phyloP scores from a whole-genome alignment of 2,888 invertebrate genomes.

The Escarpia spicata region DNA sequence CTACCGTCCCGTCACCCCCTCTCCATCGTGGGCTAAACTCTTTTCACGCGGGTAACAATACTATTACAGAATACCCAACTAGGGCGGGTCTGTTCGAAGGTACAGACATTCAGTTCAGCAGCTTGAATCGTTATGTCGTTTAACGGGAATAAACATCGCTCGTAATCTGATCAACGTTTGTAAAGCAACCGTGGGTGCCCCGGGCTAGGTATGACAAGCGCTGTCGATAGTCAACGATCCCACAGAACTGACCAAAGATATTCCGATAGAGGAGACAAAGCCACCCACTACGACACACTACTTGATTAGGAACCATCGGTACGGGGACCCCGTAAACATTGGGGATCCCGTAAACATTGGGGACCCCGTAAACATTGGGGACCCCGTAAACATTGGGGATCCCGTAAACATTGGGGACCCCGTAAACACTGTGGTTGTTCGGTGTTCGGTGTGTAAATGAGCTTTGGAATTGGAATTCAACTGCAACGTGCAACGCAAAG shows the following conservation, averaged over 20 bases:
- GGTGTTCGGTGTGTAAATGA: background rate
- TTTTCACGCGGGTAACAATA: background rate
- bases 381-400: background rate
- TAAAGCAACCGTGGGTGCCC: background rate
- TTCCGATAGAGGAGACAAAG: background rate
- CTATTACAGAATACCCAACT: background rate
- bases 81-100: background rate
- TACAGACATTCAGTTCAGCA: background rate
- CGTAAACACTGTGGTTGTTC: background rate
- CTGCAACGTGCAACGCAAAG: background rate
- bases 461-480: background rate
- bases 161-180: background rate
- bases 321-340: background rate
- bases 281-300: background rate
- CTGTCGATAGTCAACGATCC: background rate
- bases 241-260: background rate
- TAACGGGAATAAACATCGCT: background rate
- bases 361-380: no score
- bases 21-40: background rate
- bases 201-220: background rate
- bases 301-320: background rate
- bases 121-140: background rate
- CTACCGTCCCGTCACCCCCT: background rate
- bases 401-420: background rate
- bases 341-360: background rate